These are phyloP conservation scores for Alectoris magna DNA, from an alignment of 2,797 vertebrate species.

Conservation along the genomic window DNA sequence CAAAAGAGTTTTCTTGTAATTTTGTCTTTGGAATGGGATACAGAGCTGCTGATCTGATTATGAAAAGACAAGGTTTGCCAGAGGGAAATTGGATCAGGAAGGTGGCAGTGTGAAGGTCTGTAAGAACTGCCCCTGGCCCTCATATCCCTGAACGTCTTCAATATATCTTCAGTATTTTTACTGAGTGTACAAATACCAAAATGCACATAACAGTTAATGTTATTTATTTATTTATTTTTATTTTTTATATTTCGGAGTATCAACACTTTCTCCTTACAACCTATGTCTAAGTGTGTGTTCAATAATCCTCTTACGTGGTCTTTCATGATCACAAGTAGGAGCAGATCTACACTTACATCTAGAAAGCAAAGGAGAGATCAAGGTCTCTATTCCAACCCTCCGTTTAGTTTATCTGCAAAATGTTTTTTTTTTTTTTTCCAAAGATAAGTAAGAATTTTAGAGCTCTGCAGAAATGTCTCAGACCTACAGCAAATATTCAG, in stretches of 20 bases:
- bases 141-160: not conserved
- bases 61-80: not conserved
- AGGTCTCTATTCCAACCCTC: not conserved
- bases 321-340: not conserved
- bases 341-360: not conserved
- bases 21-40: not conserved
- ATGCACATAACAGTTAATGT: not conserved
- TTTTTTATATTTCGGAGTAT: not conserved
- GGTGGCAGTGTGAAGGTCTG: not conserved
- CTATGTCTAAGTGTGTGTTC: not conserved
- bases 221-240: no score
- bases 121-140: rapidly evolving
- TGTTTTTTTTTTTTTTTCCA: not conserved
- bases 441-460: not conserved
- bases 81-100: rapidly evolving
- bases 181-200: not conserved
- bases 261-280: not conserved
- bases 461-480: not conserved
- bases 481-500: not conserved
- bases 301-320: not conserved
- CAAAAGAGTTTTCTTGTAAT: not conserved
- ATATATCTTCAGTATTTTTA: not conserved
- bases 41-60: not conserved
- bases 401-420: not conserved
- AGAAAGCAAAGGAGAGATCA: not conserved